Base-by-base conservation (phyloP, 2,797 vertebrate species). In the Acanthurus tractus region DNA sequence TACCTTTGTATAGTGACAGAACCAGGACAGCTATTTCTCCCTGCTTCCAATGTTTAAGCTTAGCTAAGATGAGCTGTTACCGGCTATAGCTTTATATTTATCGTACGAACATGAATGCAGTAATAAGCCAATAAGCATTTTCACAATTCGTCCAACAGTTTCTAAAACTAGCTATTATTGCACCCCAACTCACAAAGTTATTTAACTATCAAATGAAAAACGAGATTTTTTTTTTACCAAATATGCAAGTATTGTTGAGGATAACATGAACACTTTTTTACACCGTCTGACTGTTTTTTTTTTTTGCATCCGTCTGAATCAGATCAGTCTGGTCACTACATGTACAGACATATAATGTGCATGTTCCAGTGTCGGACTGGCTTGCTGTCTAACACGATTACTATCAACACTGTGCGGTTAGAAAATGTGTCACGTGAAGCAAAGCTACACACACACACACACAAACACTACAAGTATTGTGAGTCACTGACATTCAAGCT, bases 341-440 rank as follows among this genome's bases (percentile, higher is more conserved):
- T 52, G 13, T 14, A n/a, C 20, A 66, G 46, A 81, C 52, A 42
- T 53, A 59, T 81, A 68, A 74, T 62, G 25, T 22, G 55, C 65
- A 55, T 53, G 63, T 74, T 85, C n/a, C 69, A 63, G 34, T 12
- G 10, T 1, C 17, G 50, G 57, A 46, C 38, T 8, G 36, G 45
- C 29, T 61, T 36, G 25, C 63, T 67, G 67, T 83, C 70, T 36
- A 46, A 80, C 73, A 70, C 52, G 67, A 85, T 79, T 81, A 75
- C 44, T 56, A 63, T 83, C 57, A 84, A 62, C 59, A 18, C 57
- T 1, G 34, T 50, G 70, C 1, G 34, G 73, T 52, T 20, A 36
- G 22, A 63, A 46, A 46, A 74, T 46, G 59, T 69, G 69, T 76
- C 70, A 65, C 49, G 44, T 65, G 49, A 54, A 73, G 42, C 62